Percentiles rank a stretch among this genome's conserved stretches.
Evolutionary conservation across 2,797 vertebrate species (phyloP).

Genomic region (Tinamus major): DNA sequence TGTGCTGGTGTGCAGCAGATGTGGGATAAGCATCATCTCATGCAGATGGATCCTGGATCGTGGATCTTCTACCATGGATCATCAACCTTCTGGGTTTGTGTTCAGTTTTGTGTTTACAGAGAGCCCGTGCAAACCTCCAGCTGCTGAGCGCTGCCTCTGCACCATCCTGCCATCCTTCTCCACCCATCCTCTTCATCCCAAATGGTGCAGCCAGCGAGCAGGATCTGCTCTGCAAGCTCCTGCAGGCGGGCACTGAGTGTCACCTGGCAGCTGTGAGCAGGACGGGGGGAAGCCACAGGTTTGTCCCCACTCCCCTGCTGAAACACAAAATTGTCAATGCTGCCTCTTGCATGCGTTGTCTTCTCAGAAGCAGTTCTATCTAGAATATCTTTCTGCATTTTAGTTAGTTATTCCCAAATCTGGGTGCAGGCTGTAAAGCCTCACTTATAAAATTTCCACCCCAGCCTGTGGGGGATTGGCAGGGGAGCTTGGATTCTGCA

Average conservation of each 20-base stretch:
- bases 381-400: neutral
- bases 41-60: neutral
- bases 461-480: conserved; percentile 40
- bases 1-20: rapidly evolving
- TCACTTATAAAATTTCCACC: conserved; percentile 24
- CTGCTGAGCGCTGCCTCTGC: neutral
- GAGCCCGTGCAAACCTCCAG: neutral
- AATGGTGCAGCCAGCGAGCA: neutral
- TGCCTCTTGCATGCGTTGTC: neutral
- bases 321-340: neutral
- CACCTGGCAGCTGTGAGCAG: neutral
- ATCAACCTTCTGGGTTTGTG: neutral
- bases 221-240: neutral
- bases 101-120: neutral
- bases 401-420: neutral
- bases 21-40: neutral
- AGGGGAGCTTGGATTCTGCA: conserved; percentile 16
- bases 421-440: neutral
- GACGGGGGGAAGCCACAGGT: neutral
- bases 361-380: neutral
- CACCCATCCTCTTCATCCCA: neutral
- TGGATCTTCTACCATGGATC: neutral
- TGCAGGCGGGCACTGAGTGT: rapidly evolving
- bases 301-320: neutral
- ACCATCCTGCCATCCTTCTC: neutral